Conservation (phyloP, 1,140 invertebrate species). For the Eciton burchellii region DNA sequence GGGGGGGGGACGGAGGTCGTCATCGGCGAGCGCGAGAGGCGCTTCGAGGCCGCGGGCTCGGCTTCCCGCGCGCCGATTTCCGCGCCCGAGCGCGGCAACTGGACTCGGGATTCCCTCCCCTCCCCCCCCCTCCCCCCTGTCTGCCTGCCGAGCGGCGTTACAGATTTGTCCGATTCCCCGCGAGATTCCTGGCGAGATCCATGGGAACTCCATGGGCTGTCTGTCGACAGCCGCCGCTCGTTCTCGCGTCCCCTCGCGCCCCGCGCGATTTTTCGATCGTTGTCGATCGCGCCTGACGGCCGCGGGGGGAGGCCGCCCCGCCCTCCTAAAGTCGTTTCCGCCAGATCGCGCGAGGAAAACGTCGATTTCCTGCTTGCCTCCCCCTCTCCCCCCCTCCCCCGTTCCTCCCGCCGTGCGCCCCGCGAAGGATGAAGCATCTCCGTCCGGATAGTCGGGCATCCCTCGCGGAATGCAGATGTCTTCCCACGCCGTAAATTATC, state of each 20-base stretch:
- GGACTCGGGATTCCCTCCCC: no score
- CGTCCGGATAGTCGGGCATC: conserved; percentile 21
- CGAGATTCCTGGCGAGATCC: conserved; percentile 75
- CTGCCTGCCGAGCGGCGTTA: conserved; percentile 79
- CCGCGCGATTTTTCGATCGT: conserved; percentile 27
- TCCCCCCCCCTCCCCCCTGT: no score
- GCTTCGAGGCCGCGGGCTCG: conserved; percentile 64
- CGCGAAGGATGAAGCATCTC: neutral
- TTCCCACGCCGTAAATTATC: conserved; percentile 64
- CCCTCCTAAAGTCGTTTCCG: conserved; percentile 32
- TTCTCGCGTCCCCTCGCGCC: conserved; percentile 56
- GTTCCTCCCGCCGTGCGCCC: neutral
- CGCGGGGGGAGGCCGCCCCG: no score
- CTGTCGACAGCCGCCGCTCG: conserved; percentile 69
- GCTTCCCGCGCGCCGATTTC: no score
- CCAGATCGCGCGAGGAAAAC: conserved; percentile 13
- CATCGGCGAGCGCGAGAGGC: conserved; percentile 30
- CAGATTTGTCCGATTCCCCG: conserved; percentile 76
- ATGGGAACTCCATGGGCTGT: conserved; percentile 79
- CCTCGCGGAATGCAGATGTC: conserved; percentile 46
- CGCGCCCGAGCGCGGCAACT: no score
- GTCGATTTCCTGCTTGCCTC: conserved; percentile 8
- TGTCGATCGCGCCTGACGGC: conserved; percentile 13
- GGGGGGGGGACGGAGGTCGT: no score
- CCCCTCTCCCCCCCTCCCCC: neutral